Percentiles rank a stretch among this genome's conserved stretches.
Conservation (phyloP, 2,888 invertebrate species). For the Spodoptera picta region DNA sequence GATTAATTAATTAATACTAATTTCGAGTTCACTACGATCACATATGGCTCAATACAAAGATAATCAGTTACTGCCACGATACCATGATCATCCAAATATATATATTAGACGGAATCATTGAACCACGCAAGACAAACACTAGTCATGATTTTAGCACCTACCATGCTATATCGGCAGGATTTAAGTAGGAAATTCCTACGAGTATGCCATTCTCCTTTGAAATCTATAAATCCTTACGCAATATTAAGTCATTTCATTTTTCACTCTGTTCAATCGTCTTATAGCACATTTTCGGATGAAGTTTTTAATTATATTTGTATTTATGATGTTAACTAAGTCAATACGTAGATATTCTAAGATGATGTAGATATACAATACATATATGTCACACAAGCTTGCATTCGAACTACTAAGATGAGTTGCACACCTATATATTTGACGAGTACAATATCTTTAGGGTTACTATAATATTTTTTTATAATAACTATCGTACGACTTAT, state of each 20-base stretch:
- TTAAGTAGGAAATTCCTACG: slow-evolving; percentile 22
- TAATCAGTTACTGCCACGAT: slow-evolving; percentile 19
- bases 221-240: not conserved
- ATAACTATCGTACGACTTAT: no score
- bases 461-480: no score
- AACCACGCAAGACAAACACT: slow-evolving; percentile 12
- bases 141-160: slow-evolving; percentile 38
- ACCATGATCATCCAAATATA: slow-evolving; percentile 15
- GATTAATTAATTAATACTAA: not conserved
- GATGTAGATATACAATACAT: no score
- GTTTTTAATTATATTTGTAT: no score
- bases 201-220: not conserved
- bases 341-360: no score
- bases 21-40: not conserved
- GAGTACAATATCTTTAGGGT: no score
- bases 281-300: no score
- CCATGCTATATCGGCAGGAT: not conserved
- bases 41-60: not conserved
- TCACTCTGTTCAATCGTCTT: no score
- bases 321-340: no score
- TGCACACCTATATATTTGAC: no score
- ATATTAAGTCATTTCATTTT: not conserved
- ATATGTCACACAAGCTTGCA: no score
- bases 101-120: slow-evolving; percentile 13
- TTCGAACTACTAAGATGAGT: no score